A percentile compares a stretch with the other conserved stretches of the same genome.
These are phyloP conservation scores for Nannospalax galili DNA, from an alignment of 2,113 vertebrate species.

Conservation along the genomic window DNA sequence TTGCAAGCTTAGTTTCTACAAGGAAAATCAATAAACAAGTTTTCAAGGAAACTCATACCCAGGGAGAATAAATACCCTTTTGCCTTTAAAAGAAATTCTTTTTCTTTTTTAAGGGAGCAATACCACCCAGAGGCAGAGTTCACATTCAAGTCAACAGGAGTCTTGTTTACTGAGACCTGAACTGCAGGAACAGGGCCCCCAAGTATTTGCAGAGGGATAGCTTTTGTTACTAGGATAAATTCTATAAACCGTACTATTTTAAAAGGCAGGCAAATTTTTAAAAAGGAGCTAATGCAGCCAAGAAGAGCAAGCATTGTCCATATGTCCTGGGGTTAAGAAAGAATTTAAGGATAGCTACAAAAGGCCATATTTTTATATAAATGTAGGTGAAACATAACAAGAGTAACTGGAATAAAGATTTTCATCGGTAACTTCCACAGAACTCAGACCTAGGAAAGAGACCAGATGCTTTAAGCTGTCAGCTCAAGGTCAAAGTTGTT, in stretches of 20 bases:
- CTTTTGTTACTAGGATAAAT: constrained; percentile 20
- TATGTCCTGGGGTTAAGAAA: not conserved
- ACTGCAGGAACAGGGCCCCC: not conserved
- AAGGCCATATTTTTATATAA: not conserved
- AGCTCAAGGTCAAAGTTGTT: not conserved
- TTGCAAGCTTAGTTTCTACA: constrained; percentile 67
- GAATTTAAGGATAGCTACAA: not conserved
- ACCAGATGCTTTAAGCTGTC: not conserved
- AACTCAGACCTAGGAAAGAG: not conserved
- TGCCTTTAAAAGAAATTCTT: constrained; percentile 62
- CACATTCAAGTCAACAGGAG: constrained; percentile 55
- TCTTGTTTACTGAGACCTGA: not conserved
- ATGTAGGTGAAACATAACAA: not conserved
- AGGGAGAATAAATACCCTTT: constrained; percentile 53
- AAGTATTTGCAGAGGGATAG: constrained; percentile 18
- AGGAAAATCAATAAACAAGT: constrained; percentile 77
- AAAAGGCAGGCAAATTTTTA: constrained; percentile 15
- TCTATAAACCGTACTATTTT: constrained; percentile 26
- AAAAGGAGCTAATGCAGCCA: not conserved
- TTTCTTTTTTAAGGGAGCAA: constrained; percentile 50
- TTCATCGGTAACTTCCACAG: not conserved
- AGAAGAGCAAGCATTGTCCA: constrained; percentile 29
- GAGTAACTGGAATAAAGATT: not conserved
- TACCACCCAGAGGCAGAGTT: constrained; percentile 41
- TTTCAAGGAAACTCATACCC: constrained; percentile 68